Evolutionary conservation across 2,797 vertebrate genomes (phyloP), one percentile per base, ranked within the genome.

Genomic region (Pantherophis alleghaniensis): DNA sequence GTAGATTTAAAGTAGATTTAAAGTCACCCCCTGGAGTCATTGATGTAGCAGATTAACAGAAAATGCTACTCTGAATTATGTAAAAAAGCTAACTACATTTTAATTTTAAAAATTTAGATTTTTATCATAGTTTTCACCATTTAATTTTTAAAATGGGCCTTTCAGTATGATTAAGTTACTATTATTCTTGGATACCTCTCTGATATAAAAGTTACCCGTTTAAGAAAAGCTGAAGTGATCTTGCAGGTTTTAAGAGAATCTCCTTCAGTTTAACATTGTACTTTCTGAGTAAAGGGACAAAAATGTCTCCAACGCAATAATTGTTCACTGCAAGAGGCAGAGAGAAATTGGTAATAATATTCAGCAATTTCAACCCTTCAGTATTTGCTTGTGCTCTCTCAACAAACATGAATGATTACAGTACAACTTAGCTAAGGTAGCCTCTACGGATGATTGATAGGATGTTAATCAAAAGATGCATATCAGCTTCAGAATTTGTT

Each of bases 401-500:
- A 98, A 97, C 96, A 98, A 95, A 96, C 95, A 98, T 98, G 98
- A 98, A 98, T 98, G 98, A 98, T 99, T 98, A 98, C 96, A 95
- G 97, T 93, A 94, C 61, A 92, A 97, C 97, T 97, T 96, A 97
- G 97, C 98, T 96, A 98, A 98, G 98, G 98, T 98, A 98, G 98
- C 98, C 97, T 97, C 97, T 96, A 95, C 92, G 97, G 97, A 97
- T 98, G 98, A 98, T 98, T 98, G 98, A 98, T 98, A 98, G 98
- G 98, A 97, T 98, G 98, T 98, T 99, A 99, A 99, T 99, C 98
- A 98, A 98, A 98, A 98, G 98, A 99, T 98, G 98, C 98, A 98
- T 98, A 99, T 98, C 98, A 97, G 98, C 97, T 97, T 98, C 96
- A 97, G 97, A 98, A 98, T 98, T 98, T 98, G 98, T 98, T 98